These are phyloP conservation scores for Parapristionchus giblindavisi DNA, from an alignment of 2,888 invertebrate genomes.

Conservation along the genomic window DNA sequence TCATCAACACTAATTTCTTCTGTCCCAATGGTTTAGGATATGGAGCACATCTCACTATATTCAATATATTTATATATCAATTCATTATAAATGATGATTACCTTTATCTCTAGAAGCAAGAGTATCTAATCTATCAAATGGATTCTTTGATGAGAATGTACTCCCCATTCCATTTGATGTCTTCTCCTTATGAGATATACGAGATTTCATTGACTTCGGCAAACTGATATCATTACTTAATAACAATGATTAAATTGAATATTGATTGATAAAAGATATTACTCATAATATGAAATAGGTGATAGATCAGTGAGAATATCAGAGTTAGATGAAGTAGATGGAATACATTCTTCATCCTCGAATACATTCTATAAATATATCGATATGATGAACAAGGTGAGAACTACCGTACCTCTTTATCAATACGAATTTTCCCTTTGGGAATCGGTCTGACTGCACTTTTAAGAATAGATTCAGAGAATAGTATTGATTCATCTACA, in stretches of 20 bases:
- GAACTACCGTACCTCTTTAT: not conserved
- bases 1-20: not conserved
- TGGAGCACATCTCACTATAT: not conserved
- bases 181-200: conserved; percentile 25
- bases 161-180: conserved; percentile 33
- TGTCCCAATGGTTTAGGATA: not conserved
- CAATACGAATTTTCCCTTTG: conserved; percentile 15
- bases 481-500: not conserved
- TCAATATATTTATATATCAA: not conserved
- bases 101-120: conserved; percentile 13
- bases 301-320: too few relatives aligned
- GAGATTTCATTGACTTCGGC: conserved; percentile 3
- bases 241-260: too few relatives aligned
- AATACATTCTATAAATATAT: not conserved
- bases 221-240: not conserved
- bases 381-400: not conserved
- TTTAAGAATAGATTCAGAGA: conserved; percentile 23
- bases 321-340: not conserved
- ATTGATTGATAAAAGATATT: too few relatives aligned
- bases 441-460: conserved; percentile 24
- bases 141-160: conserved; percentile 27
- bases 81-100: not conserved
- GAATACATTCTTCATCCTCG: not conserved
- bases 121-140: conserved; percentile 31
- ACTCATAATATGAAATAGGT: too few relatives aligned